Percentiles rank a stretch among this genome's conserved stretches.
These are phyloP conservation scores for Pelmatolapia mariae DNA, from an alignment of 2,113 vertebrate genomes.

Conservation along the genomic window DNA sequence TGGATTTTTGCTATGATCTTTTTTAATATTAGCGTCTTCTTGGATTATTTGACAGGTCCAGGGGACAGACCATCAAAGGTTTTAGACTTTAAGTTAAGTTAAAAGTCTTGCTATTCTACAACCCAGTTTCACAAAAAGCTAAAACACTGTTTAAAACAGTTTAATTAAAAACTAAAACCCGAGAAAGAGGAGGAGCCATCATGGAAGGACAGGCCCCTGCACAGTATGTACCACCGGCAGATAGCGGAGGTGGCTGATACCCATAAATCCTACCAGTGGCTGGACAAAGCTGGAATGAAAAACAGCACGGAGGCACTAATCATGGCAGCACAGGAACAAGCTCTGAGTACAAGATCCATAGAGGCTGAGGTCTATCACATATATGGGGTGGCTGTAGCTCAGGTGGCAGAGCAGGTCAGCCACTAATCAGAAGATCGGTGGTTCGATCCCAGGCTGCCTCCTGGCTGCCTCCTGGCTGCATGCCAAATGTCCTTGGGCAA, in stretches of 20 bases:
- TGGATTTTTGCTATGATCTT: neutral
- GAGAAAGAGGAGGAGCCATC: neutral
- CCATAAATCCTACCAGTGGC: neutral
- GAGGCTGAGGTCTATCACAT: no score
- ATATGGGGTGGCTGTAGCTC: no score
- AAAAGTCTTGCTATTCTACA: neutral
- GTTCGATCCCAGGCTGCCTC: no score
- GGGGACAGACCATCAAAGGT: neutral
- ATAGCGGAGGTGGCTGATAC: neutral
- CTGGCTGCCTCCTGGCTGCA: no score
- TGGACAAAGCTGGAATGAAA: neutral
- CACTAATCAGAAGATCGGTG: no score
- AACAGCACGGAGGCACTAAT: rapidly evolving
- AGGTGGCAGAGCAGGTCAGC: no score
- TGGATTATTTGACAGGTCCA: neutral
- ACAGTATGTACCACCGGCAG: neutral
- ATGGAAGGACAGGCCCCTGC: neutral
- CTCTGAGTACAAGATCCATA: rapidly evolving
- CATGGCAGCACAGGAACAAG: rapidly evolving
- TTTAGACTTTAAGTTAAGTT: neutral
- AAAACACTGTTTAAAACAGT: neutral
- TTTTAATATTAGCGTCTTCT: neutral
- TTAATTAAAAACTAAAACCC: neutral
- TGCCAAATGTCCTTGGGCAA: no score
- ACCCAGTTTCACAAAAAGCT: neutral